Percentiles rank a stretch among this genome's conserved stretches.
phyloP scores from a whole-genome alignment of 2,888 invertebrate species.

The Plagodis pulveraria region DNA sequence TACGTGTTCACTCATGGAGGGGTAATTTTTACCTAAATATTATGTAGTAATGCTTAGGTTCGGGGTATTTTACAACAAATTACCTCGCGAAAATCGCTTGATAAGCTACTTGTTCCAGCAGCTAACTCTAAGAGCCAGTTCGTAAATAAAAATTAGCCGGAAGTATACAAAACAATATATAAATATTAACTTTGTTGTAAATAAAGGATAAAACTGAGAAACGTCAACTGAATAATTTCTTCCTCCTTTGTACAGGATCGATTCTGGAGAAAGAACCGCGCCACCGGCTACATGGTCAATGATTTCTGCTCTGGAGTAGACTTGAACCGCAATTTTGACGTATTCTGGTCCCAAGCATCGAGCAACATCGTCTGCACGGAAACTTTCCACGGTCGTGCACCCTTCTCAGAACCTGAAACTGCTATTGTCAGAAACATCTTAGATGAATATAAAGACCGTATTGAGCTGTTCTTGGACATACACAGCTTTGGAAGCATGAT shows the following conservation, averaged over 20 bases:
- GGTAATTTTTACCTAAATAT: slow-evolving; percentile 40
- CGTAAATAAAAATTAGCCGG: no score
- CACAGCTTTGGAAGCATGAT: slow-evolving; percentile 89
- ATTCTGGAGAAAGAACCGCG: slow-evolving; percentile 88
- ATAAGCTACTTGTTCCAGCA: no score
- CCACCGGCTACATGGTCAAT: slow-evolving; percentile 46
- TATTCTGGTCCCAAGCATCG: slow-evolving; percentile 84
- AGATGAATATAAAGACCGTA: slow-evolving; percentile 64
- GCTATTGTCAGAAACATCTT: slow-evolving; percentile 83
- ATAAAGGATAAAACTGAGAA: no score
- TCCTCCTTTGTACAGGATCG: slow-evolving; percentile 8
- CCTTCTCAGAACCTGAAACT: slow-evolving; percentile 89
- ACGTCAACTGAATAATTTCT: not conserved
- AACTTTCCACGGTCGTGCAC: slow-evolving; percentile 83
- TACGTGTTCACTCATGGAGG: slow-evolving; percentile 83
- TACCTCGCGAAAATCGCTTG: no score
- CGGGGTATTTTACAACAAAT: no score
- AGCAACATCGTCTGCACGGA: slow-evolving; percentile 82
- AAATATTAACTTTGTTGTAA: no score
- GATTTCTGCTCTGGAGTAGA: slow-evolving; percentile 87
- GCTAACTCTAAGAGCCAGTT: no score
- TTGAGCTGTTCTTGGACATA: slow-evolving; percentile 88
- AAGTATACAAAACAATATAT: no score
- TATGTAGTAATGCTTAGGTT: no score
- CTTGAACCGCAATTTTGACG: slow-evolving; percentile 90